Evolutionary conservation across 2,113 vertebrate genomes (phyloP).

Genomic region (Nerophis ophidion): DNA sequence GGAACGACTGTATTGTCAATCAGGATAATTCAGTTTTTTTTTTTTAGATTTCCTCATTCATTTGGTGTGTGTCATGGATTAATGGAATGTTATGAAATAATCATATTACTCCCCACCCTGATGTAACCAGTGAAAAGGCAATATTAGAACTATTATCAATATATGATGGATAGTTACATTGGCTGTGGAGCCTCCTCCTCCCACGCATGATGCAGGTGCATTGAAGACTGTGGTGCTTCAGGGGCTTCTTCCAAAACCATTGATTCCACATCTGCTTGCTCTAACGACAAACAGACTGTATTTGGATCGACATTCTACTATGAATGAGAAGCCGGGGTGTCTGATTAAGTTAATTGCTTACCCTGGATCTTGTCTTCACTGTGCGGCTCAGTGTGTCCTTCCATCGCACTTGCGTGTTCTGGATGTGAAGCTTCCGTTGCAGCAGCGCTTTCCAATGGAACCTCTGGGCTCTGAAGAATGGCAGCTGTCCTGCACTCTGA

Average conservation of each 20-base stretch:
- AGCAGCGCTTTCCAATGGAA: constrained; percentile 10
- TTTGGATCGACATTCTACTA: constrained; percentile 1
- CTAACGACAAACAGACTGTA: constrained; percentile 50
- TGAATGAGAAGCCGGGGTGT: background rate
- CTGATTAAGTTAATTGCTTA: constrained; percentile 18
- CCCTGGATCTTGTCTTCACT: constrained; percentile 40
- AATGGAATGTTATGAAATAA: no score
- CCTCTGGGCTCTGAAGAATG: constrained; percentile 38
- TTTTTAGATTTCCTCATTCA: no score
- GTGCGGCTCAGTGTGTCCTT: constrained; percentile 10
- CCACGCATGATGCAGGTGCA: constrained; percentile 75
- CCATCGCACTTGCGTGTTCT: constrained; percentile 12
- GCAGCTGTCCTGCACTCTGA: constrained; percentile 13
- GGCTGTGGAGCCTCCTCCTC: constrained; percentile 53
- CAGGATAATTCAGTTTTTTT: no score
- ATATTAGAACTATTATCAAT: background rate
- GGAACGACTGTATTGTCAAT: no score
- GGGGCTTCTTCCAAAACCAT: constrained; percentile 74
- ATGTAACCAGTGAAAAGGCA: background rate
- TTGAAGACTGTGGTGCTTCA: constrained; percentile 45
- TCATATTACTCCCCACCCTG: no score
- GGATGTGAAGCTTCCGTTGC: constrained; percentile 22
- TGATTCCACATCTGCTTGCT: constrained; percentile 80
- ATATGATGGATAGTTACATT: constrained; percentile 37
- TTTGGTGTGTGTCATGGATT: no score